phyloP scores from a whole-genome alignment of 2,797 vertebrate genomes.

The Sebastes vulpes region DNA sequence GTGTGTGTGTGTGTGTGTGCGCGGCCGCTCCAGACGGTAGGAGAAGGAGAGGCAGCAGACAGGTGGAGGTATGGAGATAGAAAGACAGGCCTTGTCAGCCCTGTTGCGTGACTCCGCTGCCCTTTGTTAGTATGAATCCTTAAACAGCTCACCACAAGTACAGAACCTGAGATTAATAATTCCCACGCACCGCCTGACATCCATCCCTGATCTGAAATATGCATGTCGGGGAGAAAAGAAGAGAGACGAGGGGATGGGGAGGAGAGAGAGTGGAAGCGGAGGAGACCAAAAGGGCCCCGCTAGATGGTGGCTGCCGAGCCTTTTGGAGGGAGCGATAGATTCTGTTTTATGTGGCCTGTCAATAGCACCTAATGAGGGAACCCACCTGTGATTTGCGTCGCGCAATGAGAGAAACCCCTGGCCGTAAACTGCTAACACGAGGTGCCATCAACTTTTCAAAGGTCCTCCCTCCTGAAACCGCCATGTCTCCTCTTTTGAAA shows the following conservation, averaged over 20 bases:
- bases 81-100: conserved; percentile 83
- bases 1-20: conserved; percentile 8
- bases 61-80: conserved; percentile 63
- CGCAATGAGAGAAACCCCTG: conserved; percentile 71
- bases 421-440: conserved; percentile 80
- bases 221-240: conserved; percentile 68
- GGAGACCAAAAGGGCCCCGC: conserved; percentile 63
- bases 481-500: conserved; percentile 69
- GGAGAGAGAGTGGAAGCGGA: conserved; percentile 34
- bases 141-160: conserved; percentile 85
- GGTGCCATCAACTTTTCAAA: conserved; percentile 82
- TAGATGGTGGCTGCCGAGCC: conserved; percentile 64
- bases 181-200: conserved; percentile 85
- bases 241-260: conserved; percentile 59
- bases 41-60: conserved; percentile 46
- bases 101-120: conserved; percentile 80
- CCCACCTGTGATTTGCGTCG: conserved; percentile 84
- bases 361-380: conserved; percentile 86
- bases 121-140: conserved; percentile 90
- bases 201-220: conserved; percentile 86
- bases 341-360: conserved; percentile 87
- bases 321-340: conserved; percentile 58
- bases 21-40: not conserved
- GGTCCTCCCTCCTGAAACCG: conserved; percentile 67
- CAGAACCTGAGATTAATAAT: conserved; percentile 88